Percentiles rank a stretch among this genome's conserved stretches.
phyloP scores from a whole-genome alignment of 2,113 vertebrate species.

The Dromas ardeola region DNA sequence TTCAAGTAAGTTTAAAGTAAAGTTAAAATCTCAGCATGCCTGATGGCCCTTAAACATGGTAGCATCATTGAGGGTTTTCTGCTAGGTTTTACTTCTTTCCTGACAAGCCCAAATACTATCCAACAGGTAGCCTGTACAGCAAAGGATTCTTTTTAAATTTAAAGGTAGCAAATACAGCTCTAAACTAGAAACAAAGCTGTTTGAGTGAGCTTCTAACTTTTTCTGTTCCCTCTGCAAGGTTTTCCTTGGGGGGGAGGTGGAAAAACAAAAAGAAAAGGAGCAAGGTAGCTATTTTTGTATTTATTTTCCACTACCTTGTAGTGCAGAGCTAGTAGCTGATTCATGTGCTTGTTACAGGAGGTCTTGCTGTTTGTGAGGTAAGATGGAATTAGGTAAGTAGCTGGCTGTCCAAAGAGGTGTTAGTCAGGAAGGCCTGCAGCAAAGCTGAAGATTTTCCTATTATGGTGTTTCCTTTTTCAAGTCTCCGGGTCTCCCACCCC shows the following conservation, averaged over 20 bases:
- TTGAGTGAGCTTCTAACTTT: neutral
- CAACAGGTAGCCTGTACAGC: neutral
- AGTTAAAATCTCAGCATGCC: neutral
- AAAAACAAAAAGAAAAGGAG: neutral
- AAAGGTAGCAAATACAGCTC: neutral
- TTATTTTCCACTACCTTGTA: neutral
- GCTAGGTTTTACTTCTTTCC: neutral
- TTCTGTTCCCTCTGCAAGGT: neutral
- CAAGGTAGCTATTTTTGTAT: neutral
- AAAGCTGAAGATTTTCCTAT: neutral
- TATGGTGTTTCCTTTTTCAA: neutral
- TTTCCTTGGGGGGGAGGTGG: neutral
- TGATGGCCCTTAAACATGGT: neutral
- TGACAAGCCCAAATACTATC: neutral
- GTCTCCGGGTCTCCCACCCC: neutral
- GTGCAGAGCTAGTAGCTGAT: neutral
- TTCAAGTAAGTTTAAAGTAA: conserved; percentile 48
- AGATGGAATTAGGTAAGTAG: neutral
- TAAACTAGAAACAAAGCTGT: neutral
- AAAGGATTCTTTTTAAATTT: neutral
- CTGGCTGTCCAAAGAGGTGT: neutral
- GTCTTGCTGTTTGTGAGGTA: neutral
- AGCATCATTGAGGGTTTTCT: neutral
- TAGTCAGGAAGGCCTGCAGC: neutral
- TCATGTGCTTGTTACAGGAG: neutral